Base-by-base conservation (phyloP, 2,113 vertebrate species). In the Laticauda colubrina region DNA sequence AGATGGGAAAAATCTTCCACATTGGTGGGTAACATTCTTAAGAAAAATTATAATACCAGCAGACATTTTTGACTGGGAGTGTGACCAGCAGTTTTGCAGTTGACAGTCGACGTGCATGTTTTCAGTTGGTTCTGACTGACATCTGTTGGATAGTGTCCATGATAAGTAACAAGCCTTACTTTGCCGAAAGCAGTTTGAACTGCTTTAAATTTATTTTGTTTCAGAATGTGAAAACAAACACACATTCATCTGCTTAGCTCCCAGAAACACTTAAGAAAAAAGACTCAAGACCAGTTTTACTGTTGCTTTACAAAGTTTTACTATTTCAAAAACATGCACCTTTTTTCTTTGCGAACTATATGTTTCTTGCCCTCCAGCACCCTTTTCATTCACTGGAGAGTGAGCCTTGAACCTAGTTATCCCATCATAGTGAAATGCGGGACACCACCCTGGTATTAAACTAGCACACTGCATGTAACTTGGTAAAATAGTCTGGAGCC, bases 191-290 rank as follows among this genome's bases (percentile, higher is more conserved):
- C 20, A 39, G 48, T 43, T 24, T 64, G 48, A 53, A 91, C 23
- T 45, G 54, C 57, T 86, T 59, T 86, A 85, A 86, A 64, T 92
- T 61, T 64, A 88, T 92, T 92, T 24, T 39, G 15, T 87, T 91
- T 88, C 86, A 69, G 21, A 92, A 88, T 54, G 43, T 51, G 81
- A 11, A 86, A 91, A 57, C 53, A 91, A 86, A 48, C 34, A 91
- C 55, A 43, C 10, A 3, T 86, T 39, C 81, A 86, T 59, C 55
- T 86, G 54, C 81, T 59, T 86, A 87, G 81, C 43, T 45, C 34
- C 34, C 54, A 39, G 39, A 86, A 91, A 34, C 54, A 56, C 29
- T 57, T 39, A 89, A 88, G 10, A n/a, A 29, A 24, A 48, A 54
- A 87, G 51, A 87, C 9, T 56, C 53, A 39, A 34, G 54, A 39